These are phyloP conservation scores for Peromyscus leucopus DNA, from an alignment of 2,113 vertebrate species.

Conservation along the genomic window DNA sequence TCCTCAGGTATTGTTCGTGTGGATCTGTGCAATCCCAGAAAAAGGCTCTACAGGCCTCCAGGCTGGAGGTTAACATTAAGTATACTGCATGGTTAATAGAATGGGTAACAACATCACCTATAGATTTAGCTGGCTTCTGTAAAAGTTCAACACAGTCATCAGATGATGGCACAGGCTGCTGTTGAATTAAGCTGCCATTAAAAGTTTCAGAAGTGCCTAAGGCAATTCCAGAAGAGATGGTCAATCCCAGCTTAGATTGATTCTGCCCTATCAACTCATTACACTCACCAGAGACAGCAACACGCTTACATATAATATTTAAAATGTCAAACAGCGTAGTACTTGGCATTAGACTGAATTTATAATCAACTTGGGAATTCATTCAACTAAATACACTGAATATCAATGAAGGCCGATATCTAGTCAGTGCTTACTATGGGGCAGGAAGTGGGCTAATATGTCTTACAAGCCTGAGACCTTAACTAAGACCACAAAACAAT, in stretches of 20 bases:
- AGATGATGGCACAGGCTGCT: neutral
- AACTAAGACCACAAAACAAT: neutral
- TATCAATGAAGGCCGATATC: neutral
- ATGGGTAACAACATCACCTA: neutral
- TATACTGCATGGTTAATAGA: neutral
- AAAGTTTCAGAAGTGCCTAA: neutral
- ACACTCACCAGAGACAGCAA: constrained; percentile 43
- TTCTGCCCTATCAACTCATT: constrained; percentile 33
- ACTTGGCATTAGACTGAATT: neutral
- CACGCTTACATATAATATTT: neutral
- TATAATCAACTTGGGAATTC: constrained; percentile 35
- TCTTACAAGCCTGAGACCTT: neutral
- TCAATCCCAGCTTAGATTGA: neutral
- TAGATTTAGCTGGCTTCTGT: neutral
- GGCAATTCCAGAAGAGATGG: constrained; percentile 35
- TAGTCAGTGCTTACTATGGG: neutral
- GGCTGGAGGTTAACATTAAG: neutral
- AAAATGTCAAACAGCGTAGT: neutral
- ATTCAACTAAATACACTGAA: constrained; percentile 37
- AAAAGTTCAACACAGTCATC: neutral
- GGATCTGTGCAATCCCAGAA: neutral
- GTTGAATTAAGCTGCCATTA: constrained; percentile 12
- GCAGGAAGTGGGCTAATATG: neutral
- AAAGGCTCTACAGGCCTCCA: neutral
- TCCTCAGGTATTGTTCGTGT: neutral